Evolutionary conservation across 2,888 invertebrate genomes (phyloP), one percentile per base, ranked within the genome.

Genomic region (Sphecodes monilicornis): DNA sequence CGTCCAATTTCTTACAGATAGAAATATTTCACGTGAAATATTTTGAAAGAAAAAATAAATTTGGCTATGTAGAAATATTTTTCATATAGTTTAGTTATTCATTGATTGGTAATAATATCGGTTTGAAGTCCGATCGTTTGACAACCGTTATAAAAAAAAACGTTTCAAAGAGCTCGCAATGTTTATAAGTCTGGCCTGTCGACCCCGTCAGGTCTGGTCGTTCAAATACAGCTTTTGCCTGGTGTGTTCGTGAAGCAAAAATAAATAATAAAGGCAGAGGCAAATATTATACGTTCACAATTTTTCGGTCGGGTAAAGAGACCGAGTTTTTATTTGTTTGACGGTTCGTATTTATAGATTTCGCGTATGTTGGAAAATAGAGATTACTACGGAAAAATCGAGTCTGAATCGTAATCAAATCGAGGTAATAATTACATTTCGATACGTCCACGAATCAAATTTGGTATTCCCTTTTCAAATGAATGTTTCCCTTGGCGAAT

Each of bases 201-300:
- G 11, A 22, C n/a, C 1, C n/a, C 10, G 36, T 22, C 29, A 16
- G 39, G 22, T 8, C 43, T 29, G 10, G 29, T 22, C 72, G 39
- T 66, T 39, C 39, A 46, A 78, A 68, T 5, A n/a, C 50, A 32
- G 39, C 26, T 22, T 68, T 32, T 18, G 29, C 32, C 13, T 54
- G 46, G 3, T 36, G 75, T 50, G 32, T 66, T 3, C 18, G 60
- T 29, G 18, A 32, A 68, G 43, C 36, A 46, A 68, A 68, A 69
- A 80, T 86, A 83, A 80, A 88, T 84, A 86, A 86, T 71, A 57
- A 11, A 64, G 39, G n/a, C 73, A 22, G 36, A 39, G 71, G 75
- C 43, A 88, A 88, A 88, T 86, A 84, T 82, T 73, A 78, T 72
- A 68, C 68, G 36, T 68, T 78, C 75, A 46, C 78, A 69, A 86